Conservation (phyloP, 2,113 vertebrate genomes). For the Notothenia coriiceps region DNA sequence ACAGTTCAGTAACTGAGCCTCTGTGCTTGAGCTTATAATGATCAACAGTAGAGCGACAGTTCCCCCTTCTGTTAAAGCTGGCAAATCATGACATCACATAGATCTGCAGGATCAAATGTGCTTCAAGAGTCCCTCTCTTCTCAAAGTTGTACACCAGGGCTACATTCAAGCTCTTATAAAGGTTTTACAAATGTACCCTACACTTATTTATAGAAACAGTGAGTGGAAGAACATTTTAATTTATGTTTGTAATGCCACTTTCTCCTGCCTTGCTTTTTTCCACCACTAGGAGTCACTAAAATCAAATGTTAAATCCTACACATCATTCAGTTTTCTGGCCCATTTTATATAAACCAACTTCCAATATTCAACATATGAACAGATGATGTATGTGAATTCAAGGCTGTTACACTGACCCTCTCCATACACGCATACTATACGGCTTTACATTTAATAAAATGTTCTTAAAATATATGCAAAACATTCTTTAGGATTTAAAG, state of each 20-base stretch:
- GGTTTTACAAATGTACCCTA: no score
- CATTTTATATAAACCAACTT: no score
- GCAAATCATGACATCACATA: background rate
- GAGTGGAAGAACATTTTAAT: no score
- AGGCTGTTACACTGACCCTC: background rate
- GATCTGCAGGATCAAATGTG: background rate
- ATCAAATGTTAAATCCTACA: no score
- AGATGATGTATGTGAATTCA: no score
- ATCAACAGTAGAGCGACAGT: background rate
- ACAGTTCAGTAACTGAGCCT: background rate
- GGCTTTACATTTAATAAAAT: background rate
- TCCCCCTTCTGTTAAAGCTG: slow-evolving; percentile 7
- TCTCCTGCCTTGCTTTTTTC: no score
- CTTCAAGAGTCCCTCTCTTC: background rate
- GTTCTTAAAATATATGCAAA: background rate
- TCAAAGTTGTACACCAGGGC: no score
- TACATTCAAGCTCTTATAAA: background rate
- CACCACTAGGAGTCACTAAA: no score
- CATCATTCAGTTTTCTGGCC: no score
- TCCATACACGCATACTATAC: background rate
- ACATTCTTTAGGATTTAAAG: background rate
- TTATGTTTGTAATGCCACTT: no score
- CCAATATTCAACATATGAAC: no score
- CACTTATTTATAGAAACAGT: no score
- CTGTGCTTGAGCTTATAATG: background rate